Base-by-base conservation (phyloP, 2,888 invertebrate species). In the Chymomyza fuscimana region DNA sequence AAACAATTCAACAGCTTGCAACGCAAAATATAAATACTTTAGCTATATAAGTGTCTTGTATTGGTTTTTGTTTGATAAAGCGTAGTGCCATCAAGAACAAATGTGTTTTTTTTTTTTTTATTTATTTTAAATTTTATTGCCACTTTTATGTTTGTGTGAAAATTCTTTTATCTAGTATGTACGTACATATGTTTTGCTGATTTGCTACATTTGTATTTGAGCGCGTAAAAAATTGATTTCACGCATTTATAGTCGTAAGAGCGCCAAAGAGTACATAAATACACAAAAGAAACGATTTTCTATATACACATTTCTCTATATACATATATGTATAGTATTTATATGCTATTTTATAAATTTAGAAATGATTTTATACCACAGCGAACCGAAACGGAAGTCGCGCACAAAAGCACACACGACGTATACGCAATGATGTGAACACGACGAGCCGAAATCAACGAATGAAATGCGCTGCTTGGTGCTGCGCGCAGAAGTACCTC, bases 381-480 rank as follows among this genome's bases (percentile, higher is more conserved):
- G 25, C 58, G 22, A 16, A 60, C 29, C 64, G 50, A 36, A 66
- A 66, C 66, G 66, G 66, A 66, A 61, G 60, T 65, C 29, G 65
- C 66, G 29, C 66, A 59, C 58, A 19, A 19, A 36, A 65, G 22
- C 40, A 50, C 46, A 67, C 74, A 74, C 70, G 70, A 63, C 73
- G 80, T 73, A 80, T 75, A 67, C 84, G 74, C 76, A 80, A 84
- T 80, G 83, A 77, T 84, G 83, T 82, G 74, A 82, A 81, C 84
- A 73, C 78, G 76, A 69, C 81, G 78, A 73, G 65, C 69, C 77
- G 76, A 78, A 72, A 81, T 67, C 65, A 71, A 60, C 82, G 81
- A 85, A 85, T 85, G 84, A 81, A 69, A 65, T 66, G 66, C 69
- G 46, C 61, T 62, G 56, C 69, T 66, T 60, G 61, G 65, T 64